Evolutionary conservation across 2,113 vertebrate genomes (phyloP).

Genomic region (Vulpes lagopus): DNA sequence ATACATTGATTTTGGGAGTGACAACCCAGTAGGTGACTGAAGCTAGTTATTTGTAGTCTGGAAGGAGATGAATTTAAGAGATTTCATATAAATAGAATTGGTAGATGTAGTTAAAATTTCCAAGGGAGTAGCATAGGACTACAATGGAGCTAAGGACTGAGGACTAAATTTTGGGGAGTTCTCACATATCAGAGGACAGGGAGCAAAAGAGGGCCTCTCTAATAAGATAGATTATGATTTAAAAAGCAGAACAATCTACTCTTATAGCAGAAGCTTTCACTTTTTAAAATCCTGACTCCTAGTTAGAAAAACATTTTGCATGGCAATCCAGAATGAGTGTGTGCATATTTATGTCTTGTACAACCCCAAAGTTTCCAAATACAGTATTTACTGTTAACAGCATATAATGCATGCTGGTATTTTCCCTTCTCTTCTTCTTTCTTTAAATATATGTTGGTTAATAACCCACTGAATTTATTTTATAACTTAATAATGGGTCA

Average conservation of each 20-base stretch:
- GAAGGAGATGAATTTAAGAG: not conserved
- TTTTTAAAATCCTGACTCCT: not conserved
- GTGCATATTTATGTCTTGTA: not conserved
- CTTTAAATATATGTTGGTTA: not conserved
- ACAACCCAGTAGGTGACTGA: not conserved
- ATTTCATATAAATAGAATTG: not conserved
- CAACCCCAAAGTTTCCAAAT: not conserved
- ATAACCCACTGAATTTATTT: conserved; percentile 14
- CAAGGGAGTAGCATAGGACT: not conserved
- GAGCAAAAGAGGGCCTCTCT: not conserved
- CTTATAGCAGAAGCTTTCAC: not conserved
- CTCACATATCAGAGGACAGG: not conserved
- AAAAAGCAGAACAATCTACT: not conserved
- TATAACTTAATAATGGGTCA: not conserved
- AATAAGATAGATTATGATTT: not conserved
- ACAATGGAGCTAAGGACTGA: not conserved
- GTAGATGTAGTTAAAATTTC: not conserved
- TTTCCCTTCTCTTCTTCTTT: not conserved
- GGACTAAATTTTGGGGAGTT: not conserved
- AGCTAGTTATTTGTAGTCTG: not conserved
- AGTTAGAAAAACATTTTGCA: not conserved
- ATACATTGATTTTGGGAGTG: not conserved
- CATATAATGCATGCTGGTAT: not conserved
- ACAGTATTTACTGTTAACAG: not conserved
- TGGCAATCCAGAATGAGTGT: not conserved